Conservation (phyloP, 1,140 invertebrate species). For the Oryzaephilus surinamensis region DNA sequence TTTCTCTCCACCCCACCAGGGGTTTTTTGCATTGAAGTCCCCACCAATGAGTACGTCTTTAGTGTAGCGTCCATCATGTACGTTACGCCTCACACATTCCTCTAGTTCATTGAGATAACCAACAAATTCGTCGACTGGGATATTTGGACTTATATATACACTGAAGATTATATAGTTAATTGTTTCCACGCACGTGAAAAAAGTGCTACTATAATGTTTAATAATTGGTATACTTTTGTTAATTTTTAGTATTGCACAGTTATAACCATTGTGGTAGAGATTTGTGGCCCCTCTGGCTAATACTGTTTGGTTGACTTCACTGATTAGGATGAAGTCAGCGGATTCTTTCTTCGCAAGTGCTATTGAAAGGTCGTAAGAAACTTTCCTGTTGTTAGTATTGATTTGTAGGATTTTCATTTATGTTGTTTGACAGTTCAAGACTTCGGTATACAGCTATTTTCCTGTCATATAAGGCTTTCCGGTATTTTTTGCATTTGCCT, state of each 20-base stretch:
- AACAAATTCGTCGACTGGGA: background rate
- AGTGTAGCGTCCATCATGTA: too few relatives aligned
- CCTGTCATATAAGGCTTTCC: too few relatives aligned
- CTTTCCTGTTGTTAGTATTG: too few relatives aligned
- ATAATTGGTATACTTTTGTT: background rate
- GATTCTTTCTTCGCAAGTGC: background rate
- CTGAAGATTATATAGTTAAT: background rate
- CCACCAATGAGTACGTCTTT: background rate
- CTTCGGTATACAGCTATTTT: too few relatives aligned
- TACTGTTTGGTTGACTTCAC: background rate
- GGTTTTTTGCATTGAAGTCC: background rate
- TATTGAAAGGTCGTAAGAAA: background rate
- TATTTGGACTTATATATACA: background rate
- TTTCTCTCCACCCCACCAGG: background rate
- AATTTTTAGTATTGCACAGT: background rate
- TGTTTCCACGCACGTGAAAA: background rate
- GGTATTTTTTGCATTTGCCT: too few relatives aligned
- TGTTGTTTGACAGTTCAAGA: too few relatives aligned
- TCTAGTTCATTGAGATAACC: background rate
- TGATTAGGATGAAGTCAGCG: background rate
- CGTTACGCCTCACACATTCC: background rate
- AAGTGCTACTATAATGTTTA: background rate
- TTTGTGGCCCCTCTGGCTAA: background rate
- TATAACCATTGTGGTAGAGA: background rate
- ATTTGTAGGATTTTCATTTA: too few relatives aligned